Percentiles rank a stretch among this genome's conserved stretches.
Conservation (phyloP, 2,888 invertebrate species). For the Furcula furcula region DNA sequence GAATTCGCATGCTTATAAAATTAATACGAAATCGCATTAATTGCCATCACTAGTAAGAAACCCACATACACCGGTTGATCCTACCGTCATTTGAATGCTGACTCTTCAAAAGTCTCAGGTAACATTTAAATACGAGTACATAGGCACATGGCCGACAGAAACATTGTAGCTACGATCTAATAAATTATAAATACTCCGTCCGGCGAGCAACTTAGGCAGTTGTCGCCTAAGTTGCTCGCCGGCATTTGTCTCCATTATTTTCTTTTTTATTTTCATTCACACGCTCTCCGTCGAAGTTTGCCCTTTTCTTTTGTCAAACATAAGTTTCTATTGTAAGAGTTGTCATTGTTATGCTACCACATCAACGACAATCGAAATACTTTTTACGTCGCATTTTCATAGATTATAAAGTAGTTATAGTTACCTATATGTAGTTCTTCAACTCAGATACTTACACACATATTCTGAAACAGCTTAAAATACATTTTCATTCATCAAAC, state of each 20-base stretch:
- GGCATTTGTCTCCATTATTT: slow-evolving; percentile 51
- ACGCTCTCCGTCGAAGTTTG: slow-evolving; percentile 46
- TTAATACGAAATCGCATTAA: no score
- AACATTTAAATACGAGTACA: not conserved
- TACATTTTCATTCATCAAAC: slow-evolving; percentile 18
- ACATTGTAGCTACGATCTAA: slow-evolving; percentile 2
- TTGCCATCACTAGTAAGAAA: no score
- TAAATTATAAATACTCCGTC: slow-evolving; percentile 20
- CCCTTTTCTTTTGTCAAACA: slow-evolving; percentile 59
- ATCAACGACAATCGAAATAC: slow-evolving; percentile 38
- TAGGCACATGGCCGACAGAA: not conserved
- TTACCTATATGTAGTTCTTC: no score
- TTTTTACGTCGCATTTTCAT: slow-evolving; percentile 34
- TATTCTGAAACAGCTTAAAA: not conserved
- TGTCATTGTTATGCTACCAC: slow-evolving; percentile 60
- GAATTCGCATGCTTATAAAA: no score
- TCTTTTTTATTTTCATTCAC: slow-evolving; percentile 62
- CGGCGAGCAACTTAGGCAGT: no score
- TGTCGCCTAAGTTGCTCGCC: slow-evolving; percentile 32
- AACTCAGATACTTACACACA: no score
- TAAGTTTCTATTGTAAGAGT: slow-evolving; percentile 62
- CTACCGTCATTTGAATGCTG: no score
- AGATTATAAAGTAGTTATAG: no score
- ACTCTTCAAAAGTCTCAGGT: no score
- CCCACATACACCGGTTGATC: no score